A percentile compares a stretch with the other conserved stretches of the same genome.
phyloP scores from a whole-genome alignment of 2,113 vertebrate genomes.

The Gobiocypris rarus region DNA sequence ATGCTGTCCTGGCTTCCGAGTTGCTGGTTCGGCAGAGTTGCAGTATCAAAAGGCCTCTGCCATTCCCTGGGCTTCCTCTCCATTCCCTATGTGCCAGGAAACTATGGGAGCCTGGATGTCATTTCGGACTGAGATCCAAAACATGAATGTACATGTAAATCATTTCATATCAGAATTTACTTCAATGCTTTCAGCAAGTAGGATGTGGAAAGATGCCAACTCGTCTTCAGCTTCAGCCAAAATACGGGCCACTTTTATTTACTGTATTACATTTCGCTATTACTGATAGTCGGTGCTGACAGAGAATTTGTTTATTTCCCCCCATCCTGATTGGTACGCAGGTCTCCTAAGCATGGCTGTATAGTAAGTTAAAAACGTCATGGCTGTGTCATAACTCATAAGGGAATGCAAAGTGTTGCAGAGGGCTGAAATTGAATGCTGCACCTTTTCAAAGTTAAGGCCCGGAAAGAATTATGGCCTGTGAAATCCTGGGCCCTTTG shows the following conservation, averaged over 20 bases:
- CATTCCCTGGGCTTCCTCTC: constrained; percentile 57
- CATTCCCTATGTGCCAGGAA: constrained; percentile 50
- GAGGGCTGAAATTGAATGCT: constrained; percentile 69
- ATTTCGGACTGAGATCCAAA: constrained; percentile 45
- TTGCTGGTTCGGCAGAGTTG: constrained; percentile 65
- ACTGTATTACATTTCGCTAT: constrained; percentile 16
- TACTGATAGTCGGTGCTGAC: constrained; percentile 5
- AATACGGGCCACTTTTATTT: constrained; percentile 13
- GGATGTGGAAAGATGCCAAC: constrained; percentile 24
- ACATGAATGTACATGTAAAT: constrained; percentile 37
- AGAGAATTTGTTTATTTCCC: constrained; percentile 10
- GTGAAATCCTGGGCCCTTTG: constrained; percentile 62
- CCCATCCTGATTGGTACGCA: constrained; percentile 61
- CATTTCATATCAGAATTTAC: constrained; percentile 22
- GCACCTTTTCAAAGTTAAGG: constrained; percentile 68
- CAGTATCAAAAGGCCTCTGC: constrained; percentile 65
- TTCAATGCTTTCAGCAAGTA: not conserved
- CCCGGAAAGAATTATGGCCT: constrained; percentile 71
- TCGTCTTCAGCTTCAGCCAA: constrained; percentile 9
- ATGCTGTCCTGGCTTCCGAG: constrained; percentile 72
- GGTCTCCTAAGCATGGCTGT: constrained; percentile 56
- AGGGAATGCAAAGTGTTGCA: constrained; percentile 56
- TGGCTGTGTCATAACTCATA: constrained; percentile 70
- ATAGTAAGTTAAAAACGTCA: constrained; percentile 69
- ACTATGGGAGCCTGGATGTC: constrained; percentile 49